Evolutionary conservation across 2,797 vertebrate genomes (phyloP).

Genomic region (Oceanodroma leucorhoa): DNA sequence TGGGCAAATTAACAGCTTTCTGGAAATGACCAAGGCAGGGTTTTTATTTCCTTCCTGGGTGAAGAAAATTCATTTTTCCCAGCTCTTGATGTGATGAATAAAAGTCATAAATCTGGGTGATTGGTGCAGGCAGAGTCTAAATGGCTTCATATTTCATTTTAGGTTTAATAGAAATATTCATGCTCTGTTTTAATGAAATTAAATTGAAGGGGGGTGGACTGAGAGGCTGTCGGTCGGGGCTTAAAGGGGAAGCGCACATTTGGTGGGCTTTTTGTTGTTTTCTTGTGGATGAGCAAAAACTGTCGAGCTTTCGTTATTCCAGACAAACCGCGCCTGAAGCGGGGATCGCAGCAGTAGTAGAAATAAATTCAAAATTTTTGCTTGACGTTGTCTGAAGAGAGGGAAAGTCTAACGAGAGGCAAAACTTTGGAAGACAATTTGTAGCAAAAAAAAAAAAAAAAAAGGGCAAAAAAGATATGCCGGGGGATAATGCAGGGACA

Average conservation of each 20-base stretch:
- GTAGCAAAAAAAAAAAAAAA: neutral
- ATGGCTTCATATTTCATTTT: conserved; percentile 99
- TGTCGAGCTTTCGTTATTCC: neutral
- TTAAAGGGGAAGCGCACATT: conserved; percentile 65
- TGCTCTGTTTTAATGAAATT: conserved; percentile 98
- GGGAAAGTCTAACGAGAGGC: neutral
- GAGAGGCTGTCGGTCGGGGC: conserved; percentile 44
- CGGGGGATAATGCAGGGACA: rapidly evolving
- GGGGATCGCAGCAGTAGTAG: rapidly evolving
- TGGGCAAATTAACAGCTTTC: conserved; percentile 95
- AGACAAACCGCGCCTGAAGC: neutral
- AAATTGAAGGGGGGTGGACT: conserved; percentile 84
- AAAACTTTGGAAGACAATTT: neutral
- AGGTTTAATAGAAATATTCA: conserved; percentile 99
- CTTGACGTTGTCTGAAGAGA: neutral
- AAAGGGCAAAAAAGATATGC: neutral
- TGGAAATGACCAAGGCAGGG: conserved; percentile 89
- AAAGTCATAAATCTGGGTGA: conserved; percentile 96
- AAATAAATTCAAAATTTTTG: neutral
- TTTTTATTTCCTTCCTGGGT: conserved; percentile 89
- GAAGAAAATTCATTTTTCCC: conserved; percentile 93
- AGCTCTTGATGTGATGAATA: conserved; percentile 96
- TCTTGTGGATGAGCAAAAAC: neutral
- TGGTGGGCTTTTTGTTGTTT: conserved; percentile 24
- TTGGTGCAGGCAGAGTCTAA: conserved; percentile 97